Conservation (phyloP, 2,888 invertebrate species). For the Polydrusus tereticollis region DNA sequence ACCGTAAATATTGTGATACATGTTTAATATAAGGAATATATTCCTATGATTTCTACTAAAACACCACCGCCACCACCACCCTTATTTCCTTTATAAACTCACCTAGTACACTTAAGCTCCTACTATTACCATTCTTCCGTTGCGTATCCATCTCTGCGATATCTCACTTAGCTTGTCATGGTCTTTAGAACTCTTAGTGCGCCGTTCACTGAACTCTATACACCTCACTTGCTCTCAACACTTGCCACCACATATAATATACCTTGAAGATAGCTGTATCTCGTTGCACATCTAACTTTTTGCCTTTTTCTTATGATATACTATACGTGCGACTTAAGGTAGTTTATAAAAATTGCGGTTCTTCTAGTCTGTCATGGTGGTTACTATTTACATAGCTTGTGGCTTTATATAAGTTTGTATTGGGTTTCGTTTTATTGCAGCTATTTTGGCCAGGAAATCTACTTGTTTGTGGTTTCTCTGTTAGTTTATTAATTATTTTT, state of each 20-base stretch:
- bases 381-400: not conserved
- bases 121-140: slow-evolving; percentile 27
- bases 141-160: slow-evolving; percentile 21
- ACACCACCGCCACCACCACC: not conserved
- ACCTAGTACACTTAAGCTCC: slow-evolving; percentile 68
- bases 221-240: slow-evolving; percentile 37
- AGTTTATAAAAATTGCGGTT: slow-evolving; percentile 13
- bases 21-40: too few relatives aligned
- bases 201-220: slow-evolving; percentile 45
- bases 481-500: too few relatives aligned
- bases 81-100: slow-evolving; percentile 57
- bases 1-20: too few relatives aligned
- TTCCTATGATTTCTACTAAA: too few relatives aligned
- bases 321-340: slow-evolving; percentile 13
- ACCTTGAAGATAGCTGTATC: slow-evolving; percentile 40
- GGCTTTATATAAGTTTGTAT: not conserved
- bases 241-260: slow-evolving; percentile 40
- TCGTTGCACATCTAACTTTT: slow-evolving; percentile 38
- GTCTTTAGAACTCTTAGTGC: slow-evolving; percentile 18
- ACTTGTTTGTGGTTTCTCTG: not conserved
- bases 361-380: not conserved
- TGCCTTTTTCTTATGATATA: slow-evolving; percentile 34
- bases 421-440: not conserved
- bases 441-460: not conserved
- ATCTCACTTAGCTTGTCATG: slow-evolving; percentile 23